Percentiles rank a stretch among this genome's conserved stretches.
Conservation (phyloP, 35 echinoderm and acorn worm genomes). For the Heliocidaris tuberculata region DNA sequence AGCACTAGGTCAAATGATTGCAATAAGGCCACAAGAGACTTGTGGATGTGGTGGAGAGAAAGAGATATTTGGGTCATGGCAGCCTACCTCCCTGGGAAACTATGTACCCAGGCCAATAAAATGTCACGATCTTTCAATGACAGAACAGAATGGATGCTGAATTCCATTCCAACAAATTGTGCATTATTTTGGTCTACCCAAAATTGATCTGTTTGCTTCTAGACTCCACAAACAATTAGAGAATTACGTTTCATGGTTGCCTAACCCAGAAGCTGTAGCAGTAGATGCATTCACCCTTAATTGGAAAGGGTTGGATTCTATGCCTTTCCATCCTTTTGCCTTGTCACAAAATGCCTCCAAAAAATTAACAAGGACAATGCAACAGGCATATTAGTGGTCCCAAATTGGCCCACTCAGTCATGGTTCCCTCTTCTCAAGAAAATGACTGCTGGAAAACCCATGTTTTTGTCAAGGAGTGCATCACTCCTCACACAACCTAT, state of each 20-base stretch:
- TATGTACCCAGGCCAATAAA: constrained; percentile 58
- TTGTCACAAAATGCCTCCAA: constrained; percentile 54
- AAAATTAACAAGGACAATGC: constrained; percentile 54
- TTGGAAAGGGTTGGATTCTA: constrained; percentile 55
- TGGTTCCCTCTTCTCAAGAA: constrained; percentile 53
- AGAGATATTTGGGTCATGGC: constrained; percentile 72
- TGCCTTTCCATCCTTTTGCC: constrained; percentile 33
- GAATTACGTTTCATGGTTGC: constrained; percentile 78
- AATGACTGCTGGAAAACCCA: constrained; percentile 34
- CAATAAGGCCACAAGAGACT: constrained; percentile 57
- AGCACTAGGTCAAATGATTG: constrained; percentile 60
- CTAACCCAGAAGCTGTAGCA: constrained; percentile 64
- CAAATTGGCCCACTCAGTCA: constrained; percentile 60
- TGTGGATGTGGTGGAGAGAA: constrained; percentile 76
- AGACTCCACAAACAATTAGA: constrained; percentile 62
- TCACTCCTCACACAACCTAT: constrained; percentile 40
- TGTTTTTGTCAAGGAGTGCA: background rate
- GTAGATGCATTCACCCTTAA: constrained; percentile 75
- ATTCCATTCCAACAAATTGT: constrained; percentile 60
- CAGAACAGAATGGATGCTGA: constrained; percentile 74
- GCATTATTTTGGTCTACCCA: constrained; percentile 50
- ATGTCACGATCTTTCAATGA: constrained; percentile 72
- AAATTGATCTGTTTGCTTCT: constrained; percentile 82
- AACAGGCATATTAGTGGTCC: constrained; percentile 57
- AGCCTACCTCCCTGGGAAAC: constrained; percentile 60